Conservation (phyloP, 2,797 vertebrate species). For the Xerus rutilus region DNA sequence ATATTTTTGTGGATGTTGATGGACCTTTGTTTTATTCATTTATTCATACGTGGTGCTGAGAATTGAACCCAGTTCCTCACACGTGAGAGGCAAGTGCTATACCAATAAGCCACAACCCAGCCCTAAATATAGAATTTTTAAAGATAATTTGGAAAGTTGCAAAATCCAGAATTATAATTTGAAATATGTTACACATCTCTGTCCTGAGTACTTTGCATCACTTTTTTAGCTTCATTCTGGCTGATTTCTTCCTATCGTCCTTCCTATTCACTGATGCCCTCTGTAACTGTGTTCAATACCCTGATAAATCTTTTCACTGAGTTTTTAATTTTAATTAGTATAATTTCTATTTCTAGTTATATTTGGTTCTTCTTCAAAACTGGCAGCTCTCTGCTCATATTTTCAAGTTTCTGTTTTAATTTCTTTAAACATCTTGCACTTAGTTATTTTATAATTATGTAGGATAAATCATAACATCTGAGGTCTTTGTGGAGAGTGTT, state of each 20-base stretch:
- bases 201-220: neutral
- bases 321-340: neutral
- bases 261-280: neutral
- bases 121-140: neutral
- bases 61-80: too few species aligned
- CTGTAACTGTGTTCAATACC: neutral
- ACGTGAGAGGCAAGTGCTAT: too few species aligned
- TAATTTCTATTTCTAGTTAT: neutral
- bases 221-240: neutral
- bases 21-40: too few species aligned
- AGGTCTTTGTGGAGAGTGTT: neutral
- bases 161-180: neutral
- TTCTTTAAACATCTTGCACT: neutral
- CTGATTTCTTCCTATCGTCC: neutral
- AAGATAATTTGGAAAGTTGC: neutral
- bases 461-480: neutral
- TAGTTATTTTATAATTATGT: neutral
- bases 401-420: neutral
- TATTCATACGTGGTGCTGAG: too few species aligned
- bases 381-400: neutral
- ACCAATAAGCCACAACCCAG: too few species aligned
- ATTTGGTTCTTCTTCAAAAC: neutral
- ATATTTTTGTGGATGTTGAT: too few species aligned
- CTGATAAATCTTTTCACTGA: neutral
- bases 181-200: neutral